Evolutionary conservation across 1,140 invertebrate species (phyloP), one percentile per base, ranked within the genome.

Genomic region (Camponotus floridanus): DNA sequence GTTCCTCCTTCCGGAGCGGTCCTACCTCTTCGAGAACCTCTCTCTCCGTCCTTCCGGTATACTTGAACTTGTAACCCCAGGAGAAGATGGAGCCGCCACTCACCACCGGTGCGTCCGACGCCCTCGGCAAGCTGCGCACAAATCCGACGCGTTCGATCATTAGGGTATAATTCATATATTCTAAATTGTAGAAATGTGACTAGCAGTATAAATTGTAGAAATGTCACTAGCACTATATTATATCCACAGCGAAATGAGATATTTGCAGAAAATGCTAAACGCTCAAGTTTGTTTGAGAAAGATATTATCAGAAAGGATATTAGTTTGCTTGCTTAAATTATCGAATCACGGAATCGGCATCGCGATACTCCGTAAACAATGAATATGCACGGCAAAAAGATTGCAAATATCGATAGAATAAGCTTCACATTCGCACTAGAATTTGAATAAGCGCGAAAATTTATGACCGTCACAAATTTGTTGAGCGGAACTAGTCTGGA

Each of bases 31-130:
- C 97, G 68, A 98, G 94, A 73, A 99, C 98, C 95, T 99, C 98
- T 57, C 97, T 96, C 94, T 99, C 98, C 21, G 98, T 98, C 79
- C 98, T 95, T 2, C 98, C 98, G 71, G 97, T 97, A 94, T 98
- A 98, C 90, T 98, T 97, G 94, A 99, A 99, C 94, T 98, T 98
- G 59, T 98, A 98, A 57, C 98, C 98, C 96, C 98, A 98, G 0
- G 98, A 98, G 95, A 99, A 99, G 88, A 99, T 96, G 13, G 98
- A 98, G n/a, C 98, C 98, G 36, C 98, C 98, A 31, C 98, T 98
- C 86, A 98, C 97, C 9, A 99, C 97, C 36, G 97, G 97, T 59
- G 98, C 98, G 94, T 99, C 98, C 65, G 97, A 97, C 85, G 98
- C 98, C 89, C 97, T 98, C 55, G 97, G 97, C 92, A 99, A 96